Conservation (phyloP, 2,888 invertebrate species). For the Creontiades dilutus region DNA sequence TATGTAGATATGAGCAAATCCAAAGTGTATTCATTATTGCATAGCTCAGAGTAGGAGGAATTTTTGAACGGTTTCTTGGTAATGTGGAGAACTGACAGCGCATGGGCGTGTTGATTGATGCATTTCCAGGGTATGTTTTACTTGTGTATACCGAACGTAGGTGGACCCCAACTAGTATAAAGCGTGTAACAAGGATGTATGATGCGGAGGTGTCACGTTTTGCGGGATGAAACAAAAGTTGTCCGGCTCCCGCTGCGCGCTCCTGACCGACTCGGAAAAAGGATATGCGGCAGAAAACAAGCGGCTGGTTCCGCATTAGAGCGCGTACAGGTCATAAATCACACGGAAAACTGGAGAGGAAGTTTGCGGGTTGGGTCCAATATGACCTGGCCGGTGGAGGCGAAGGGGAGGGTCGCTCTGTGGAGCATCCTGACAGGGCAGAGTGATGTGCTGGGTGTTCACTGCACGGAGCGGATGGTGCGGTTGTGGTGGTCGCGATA, state of each 20-base stretch:
- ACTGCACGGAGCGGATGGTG: slow-evolving; percentile 4
- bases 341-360: slow-evolving; percentile 29
- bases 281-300: slow-evolving; percentile 33
- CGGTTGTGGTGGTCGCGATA: neutral
- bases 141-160: too few species aligned
- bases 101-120: too few species aligned
- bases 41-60: too few species aligned
- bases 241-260: neutral
- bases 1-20: too few species aligned
- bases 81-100: too few species aligned
- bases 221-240: neutral
- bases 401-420: neutral
- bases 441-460: neutral
- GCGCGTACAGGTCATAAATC: slow-evolving; percentile 44
- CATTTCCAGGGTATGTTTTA: too few species aligned
- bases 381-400: neutral
- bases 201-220: slow-evolving; percentile 4
- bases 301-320: slow-evolving; percentile 34
- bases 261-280: slow-evolving; percentile 9
- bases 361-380: slow-evolving; percentile 35
- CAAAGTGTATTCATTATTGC: too few species aligned
- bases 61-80: too few species aligned
- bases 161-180: neutral
- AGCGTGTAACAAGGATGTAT: neutral
- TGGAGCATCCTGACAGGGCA: slow-evolving; percentile 15